Conservation (phyloP, 2,113 vertebrate species). For the Oreochromis tanganicae region DNA sequence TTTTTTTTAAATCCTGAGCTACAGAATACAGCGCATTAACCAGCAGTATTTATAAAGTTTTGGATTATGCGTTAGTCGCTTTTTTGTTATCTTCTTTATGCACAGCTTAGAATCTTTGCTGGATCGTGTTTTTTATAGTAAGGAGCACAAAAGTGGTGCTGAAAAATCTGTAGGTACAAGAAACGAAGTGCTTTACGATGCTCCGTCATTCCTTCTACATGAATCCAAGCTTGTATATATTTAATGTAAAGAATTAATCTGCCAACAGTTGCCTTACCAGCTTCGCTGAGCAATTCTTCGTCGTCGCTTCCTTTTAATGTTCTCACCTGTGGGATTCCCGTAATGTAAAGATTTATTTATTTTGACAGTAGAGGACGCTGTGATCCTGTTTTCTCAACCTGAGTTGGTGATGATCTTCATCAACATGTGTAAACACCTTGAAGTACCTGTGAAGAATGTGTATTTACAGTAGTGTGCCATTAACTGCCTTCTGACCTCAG, state of each 20-base stretch:
- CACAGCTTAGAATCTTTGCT: neutral
- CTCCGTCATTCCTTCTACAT: neutral
- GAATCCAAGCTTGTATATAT: neutral
- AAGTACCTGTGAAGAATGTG: neutral
- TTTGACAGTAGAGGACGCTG: conserved; percentile 14
- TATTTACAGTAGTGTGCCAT: neutral
- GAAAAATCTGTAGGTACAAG: neutral
- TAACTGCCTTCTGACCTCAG: neutral
- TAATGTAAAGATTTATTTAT: conserved; percentile 41
- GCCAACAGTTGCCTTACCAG: neutral
- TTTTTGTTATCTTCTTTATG: neutral
- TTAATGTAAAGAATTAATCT: neutral
- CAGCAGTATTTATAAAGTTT: conserved; percentile 11
- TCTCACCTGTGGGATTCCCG: neutral
- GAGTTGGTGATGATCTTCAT: neutral
- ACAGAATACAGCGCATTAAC: neutral
- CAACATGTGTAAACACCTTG: neutral
- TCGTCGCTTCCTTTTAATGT: neutral
- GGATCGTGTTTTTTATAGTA: neutral
- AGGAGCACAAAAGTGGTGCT: neutral
- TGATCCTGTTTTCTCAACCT: neutral
- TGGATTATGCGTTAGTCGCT: neutral
- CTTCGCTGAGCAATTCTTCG: neutral
- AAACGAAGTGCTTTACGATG: neutral
- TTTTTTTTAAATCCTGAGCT: neutral